Base-by-base conservation (phyloP, 2,888 invertebrate genomes). In the Machimus atricapillus region DNA sequence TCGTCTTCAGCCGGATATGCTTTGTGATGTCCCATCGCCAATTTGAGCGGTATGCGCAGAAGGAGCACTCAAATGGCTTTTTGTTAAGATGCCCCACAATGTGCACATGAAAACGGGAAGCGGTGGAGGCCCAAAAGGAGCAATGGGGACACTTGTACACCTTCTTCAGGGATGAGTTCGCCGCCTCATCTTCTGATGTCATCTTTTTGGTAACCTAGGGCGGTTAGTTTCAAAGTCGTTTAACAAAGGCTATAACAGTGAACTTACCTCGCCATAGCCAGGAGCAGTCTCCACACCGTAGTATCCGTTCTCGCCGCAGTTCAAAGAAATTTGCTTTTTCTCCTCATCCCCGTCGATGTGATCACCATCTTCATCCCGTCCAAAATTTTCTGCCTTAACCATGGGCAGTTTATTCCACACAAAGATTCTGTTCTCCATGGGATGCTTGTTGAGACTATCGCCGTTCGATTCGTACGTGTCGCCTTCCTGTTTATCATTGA, bases 21-120 rank as follows among this genome's bases (percentile, higher is more conserved):
- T 98, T 97, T 37, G 97, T 97, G 88, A 98, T 97, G 93, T 98
- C 98, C 97, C 98, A 98, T 89, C 98, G 95, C 98, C 98, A 98
- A 91, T 98, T 98, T 40, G 98, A 98, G 90, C 97, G 96, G 91
- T 98, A 97, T 86, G 97, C 96, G 93, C 98, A 99, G 19, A 97
- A 94, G 0, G 98, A 98, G 93, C 99, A 99, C 93, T 98, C 97
- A 92, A 98, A 99, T 0, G 98, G 98, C 91, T 98, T 97, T 91
- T 97, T 96, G 92, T 98, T 98, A 89, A 97, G 94, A 92, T 98
- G 98, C 1, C 97, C 97, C 14, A 98, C 97, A 89, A 98, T 97
- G 92, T 98, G 98, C 5, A 98, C 97, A 92, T 98, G 98, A 92
- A 98, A 98, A 88, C 98, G 94, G 34, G 97, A 97, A 12, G 98